Conservation (phyloP, 30 jellyfish, hydroid and myxozoan genomes). For the Aurelia sp. region DNA sequence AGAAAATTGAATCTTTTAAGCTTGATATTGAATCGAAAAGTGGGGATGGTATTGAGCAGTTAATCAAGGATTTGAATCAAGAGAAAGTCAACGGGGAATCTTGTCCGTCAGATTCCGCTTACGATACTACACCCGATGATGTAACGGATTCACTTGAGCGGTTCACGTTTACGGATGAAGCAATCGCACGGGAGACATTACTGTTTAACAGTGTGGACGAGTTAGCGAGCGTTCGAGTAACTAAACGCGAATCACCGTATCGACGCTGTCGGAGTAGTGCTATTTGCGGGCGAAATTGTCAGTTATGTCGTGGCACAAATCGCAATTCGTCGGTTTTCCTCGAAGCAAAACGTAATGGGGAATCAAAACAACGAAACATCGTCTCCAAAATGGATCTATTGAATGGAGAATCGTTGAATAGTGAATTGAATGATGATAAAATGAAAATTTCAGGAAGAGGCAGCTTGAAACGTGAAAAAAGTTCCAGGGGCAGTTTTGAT, state of each 20-base stretch:
- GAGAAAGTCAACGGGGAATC: conserved; percentile 27
- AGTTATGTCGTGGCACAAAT: conserved; percentile 59
- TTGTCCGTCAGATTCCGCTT: conserved; percentile 72
- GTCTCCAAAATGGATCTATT: too few species aligned
- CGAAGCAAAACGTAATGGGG: too few species aligned
- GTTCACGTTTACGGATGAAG: conserved; percentile 27
- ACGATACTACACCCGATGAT: conserved; percentile 68
- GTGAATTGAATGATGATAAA: too few species aligned
- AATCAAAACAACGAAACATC: too few species aligned
- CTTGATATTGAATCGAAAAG: conserved; percentile 26
- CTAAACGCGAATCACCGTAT: conserved; percentile 62
- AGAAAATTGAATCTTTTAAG: not conserved
- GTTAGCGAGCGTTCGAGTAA: not conserved
- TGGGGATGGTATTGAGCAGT: conserved; percentile 10
- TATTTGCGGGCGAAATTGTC: conserved; percentile 68
- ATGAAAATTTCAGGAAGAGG: too few species aligned
- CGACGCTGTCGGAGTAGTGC: conserved; percentile 64
- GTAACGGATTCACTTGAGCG: conserved; percentile 54
- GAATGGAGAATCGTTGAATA: too few species aligned
- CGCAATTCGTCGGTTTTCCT: not conserved
- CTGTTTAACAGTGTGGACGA: not conserved
- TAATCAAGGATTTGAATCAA: conserved; percentile 3
- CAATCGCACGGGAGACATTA: conserved; percentile 1
- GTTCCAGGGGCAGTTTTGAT: too few species aligned
- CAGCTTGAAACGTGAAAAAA: too few species aligned